Base-by-base conservation (phyloP, 1,140 invertebrate species). In the Philopotamus ludificatus region DNA sequence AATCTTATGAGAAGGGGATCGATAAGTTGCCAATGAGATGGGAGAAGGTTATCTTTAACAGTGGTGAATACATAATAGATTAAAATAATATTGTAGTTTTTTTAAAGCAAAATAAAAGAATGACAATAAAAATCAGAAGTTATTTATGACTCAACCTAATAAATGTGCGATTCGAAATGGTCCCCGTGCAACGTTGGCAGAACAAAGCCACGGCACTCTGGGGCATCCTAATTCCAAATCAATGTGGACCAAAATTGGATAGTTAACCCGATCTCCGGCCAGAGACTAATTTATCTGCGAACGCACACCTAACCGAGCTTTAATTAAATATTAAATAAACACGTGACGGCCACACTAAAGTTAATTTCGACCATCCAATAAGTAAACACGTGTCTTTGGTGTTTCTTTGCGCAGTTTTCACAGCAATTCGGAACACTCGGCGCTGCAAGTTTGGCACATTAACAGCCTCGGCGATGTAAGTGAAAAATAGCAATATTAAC, bases 201-300 rank as follows among this genome's bases (percentile, higher is more conserved):
- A 57, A 57, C 65, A 39, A 62, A 44, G n/a, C 28, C 21, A 66
- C 47, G 42, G 34, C 63, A 57, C 47, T 59, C 59, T 16, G 16
- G 59, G 45, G 45, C 45, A 61, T 22, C 18, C 49, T 63, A 51
- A 67, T 59, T 63, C 34, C 15, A 51, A 68, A 64, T 60, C 66
- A 64, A 64, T 64, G 61, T 53, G 18, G 53, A 68, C 62, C 57
- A 55, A 21, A 47, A 62, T 50, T 61, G 23, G 57, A 41, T 55
- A 28, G 57, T 62, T 62, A 23, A 25, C 21, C 47, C 45, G 45
- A 60, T 53, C 57, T 60, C 57, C 55, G 47, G 25, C 10, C 12
- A 25, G 49, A 41, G 57, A 39, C 65, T 66, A 62, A 66, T 54
- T 66, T 62, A 66, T 62, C 55, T 61, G 54, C 58, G 58, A 61